Evolutionary conservation across 2,888 invertebrate species (phyloP), one percentile per base, ranked within the genome.

Genomic region (Lepidochitona cinerea): DNA sequence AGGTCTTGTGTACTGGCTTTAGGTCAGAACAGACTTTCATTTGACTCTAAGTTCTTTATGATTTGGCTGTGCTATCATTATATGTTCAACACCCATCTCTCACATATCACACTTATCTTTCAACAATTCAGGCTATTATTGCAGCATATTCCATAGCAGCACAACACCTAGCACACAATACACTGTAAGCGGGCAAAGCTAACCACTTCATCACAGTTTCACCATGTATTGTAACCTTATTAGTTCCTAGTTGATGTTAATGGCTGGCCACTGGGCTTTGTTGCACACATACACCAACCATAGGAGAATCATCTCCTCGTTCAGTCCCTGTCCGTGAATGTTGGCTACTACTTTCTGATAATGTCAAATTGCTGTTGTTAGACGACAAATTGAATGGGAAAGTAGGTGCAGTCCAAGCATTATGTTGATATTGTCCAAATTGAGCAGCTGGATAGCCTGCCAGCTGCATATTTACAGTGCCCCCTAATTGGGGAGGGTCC

Each of bases 231-330:
- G 26, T 14, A 59, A 59, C 29, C 59, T 32, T 59, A 23, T 9
- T 29, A 41, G 5, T 66, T 9, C 9, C n/a, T 18, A 37, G 37
- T 29, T 37, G 14, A 9, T 9, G 85, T 91, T 88, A 94, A 92
- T 97, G 97, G 91, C 96, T 97, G 91, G 95, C 96, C 89, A 97
- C 96, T 87, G 97, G 96, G 93, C 95, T 96, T 93, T 96, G 96
- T 92, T 96, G 95, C 90, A 96, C 94, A 92, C 96, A 96, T 85
- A 96, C 96, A 81, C 95, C 95, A 87, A 96, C 94, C 95, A 96
- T 95, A 83, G 95, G 95, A 87, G 95, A 94, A 88, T 94, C 94
- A 84, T 94, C 94, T 81, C 93, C 84, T 26, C 86, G 75, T 68
- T 83, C 85, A 18, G 81, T 73, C 6, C 82, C 80, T 75, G 81